These are phyloP conservation scores for Hofmannophila pseudospretella DNA, from an alignment of 2,888 invertebrate species.

Conservation along the genomic window DNA sequence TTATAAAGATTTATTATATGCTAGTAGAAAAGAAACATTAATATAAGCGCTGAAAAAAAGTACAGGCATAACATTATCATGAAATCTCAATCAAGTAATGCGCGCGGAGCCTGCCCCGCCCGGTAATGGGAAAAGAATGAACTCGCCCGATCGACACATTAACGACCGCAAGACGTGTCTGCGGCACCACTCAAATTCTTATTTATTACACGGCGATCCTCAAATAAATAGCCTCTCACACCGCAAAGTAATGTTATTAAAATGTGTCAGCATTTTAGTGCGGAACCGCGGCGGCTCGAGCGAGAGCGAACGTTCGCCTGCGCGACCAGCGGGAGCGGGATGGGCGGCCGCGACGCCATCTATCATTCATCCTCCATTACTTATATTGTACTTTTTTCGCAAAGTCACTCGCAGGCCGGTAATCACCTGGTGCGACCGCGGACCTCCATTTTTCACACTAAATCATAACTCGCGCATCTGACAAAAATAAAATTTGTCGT, in stretches of 20 bases:
- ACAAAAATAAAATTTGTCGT: conserved; percentile 77
- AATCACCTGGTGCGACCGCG: conserved; percentile 76
- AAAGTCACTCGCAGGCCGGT: conserved; percentile 76
- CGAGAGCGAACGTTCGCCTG: conserved; percentile 31
- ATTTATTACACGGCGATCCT: conserved; percentile 67
- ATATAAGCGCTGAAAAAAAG: not conserved
- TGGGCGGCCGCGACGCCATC: conserved; percentile 56
- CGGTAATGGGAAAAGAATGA: conserved; percentile 59
- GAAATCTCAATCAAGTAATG: conserved; percentile 23
- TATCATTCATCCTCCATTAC: conserved; percentile 78
- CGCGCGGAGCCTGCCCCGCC: conserved; percentile 16
- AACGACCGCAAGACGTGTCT: conserved; percentile 63
- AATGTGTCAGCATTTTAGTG: conserved; percentile 75
- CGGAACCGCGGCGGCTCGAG: conserved; percentile 24
- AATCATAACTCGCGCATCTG: conserved; percentile 74
- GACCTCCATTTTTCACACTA: conserved; percentile 74
- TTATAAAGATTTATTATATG: no score
- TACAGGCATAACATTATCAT: conserved; percentile 1
- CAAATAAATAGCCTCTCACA: conserved; percentile 73
- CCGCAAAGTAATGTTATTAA: conserved; percentile 75
- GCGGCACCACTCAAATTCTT: conserved; percentile 64
- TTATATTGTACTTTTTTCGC: conserved; percentile 78
- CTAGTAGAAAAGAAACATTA: no score
- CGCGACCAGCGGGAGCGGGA: conserved; percentile 35
- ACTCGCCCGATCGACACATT: conserved; percentile 56